These are phyloP conservation scores for Biston betularia DNA, from an alignment of 2,888 invertebrate genomes.

Conservation along the genomic window DNA sequence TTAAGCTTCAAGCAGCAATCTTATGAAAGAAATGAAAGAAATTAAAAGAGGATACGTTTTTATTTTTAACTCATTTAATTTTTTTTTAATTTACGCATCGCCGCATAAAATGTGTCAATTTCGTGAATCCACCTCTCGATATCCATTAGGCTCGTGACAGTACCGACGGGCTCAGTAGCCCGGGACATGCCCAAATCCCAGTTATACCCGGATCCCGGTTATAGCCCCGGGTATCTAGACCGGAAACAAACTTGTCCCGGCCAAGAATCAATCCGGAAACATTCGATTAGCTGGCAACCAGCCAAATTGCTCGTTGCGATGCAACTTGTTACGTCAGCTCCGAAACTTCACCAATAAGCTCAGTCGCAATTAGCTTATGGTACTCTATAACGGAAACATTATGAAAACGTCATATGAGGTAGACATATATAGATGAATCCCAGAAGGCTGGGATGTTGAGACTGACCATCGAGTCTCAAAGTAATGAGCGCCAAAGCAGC, in stretches of 20 bases:
- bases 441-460: too few species aligned
- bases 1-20: too few species aligned
- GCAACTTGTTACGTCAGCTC: conserved; percentile 40
- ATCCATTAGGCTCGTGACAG: conserved; percentile 15
- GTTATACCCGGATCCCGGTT: conserved; percentile 21
- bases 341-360: conserved; percentile 35
- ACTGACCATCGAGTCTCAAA: too few species aligned
- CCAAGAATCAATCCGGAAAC: conserved; percentile 48
- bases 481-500: too few species aligned
- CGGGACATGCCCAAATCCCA: conserved; percentile 43
- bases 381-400: not conserved
- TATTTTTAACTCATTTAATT: too few species aligned
- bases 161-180: conserved; percentile 23
- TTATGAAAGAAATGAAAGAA: too few species aligned
- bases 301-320: conserved; percentile 43
- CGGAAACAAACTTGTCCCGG: conserved; percentile 53
- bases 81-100: too few species aligned
- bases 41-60: too few species aligned
- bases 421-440: too few species aligned
- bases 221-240: conserved; percentile 43
- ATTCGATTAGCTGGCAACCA: conserved; percentile 43
- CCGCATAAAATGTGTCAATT: too few species aligned
- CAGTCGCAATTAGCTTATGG: conserved; percentile 31
- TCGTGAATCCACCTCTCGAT: not conserved
- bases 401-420: too few species aligned